Evolutionary conservation across 1,140 invertebrate species (phyloP).

Genomic region (Saccostrea glomerata): DNA sequence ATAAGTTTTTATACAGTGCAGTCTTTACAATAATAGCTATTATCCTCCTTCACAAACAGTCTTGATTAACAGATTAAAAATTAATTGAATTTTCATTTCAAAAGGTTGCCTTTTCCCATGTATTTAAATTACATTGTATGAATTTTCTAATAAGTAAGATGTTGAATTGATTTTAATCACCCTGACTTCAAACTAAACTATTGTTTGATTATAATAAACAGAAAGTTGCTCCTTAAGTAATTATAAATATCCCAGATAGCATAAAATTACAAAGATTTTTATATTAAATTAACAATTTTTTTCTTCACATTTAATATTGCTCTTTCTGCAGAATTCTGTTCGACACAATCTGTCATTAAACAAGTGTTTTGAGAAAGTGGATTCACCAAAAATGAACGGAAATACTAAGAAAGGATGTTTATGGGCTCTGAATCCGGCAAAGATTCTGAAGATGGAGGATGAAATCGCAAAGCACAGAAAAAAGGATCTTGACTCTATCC

Average conservation of each 20-base stretch:
- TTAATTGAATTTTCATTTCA: not conserved
- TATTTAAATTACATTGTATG: not conserved
- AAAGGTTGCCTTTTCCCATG: not conserved
- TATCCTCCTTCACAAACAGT: not conserved
- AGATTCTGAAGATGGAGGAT: slow-evolving; percentile 97
- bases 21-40: not conserved
- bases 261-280: no score
- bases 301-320: not conserved
- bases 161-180: no score
- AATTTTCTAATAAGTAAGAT: no score
- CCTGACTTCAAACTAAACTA: no score
- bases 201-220: no score
- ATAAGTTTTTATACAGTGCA: not conserved
- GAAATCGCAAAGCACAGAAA: slow-evolving; percentile 97
- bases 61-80: not conserved
- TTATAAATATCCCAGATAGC: no score
- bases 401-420: slow-evolving; percentile 86
- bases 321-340: slow-evolving; percentile 87
- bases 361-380: slow-evolving; percentile 98
- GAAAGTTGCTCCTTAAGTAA: no score
- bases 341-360: slow-evolving; percentile 97
- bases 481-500: slow-evolving; percentile 89
- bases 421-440: slow-evolving; percentile 97
- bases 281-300: not conserved
- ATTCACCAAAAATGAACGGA: slow-evolving; percentile 83